These are phyloP conservation scores for Axis porcinus DNA, from an alignment of 2,113 vertebrate species.

Conservation along the genomic window DNA sequence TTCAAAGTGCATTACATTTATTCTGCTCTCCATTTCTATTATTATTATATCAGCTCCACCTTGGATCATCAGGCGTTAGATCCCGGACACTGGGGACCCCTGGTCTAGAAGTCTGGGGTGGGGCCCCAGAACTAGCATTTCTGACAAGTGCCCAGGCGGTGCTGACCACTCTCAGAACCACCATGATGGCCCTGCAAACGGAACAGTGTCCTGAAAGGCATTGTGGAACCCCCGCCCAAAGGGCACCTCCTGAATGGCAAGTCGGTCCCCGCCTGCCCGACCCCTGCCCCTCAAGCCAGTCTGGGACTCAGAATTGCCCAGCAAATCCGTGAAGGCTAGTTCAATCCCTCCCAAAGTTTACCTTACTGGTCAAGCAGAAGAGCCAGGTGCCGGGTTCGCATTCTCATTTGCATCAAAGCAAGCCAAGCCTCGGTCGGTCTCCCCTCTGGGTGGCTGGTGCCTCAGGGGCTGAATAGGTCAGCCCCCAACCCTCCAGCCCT, in stretches of 20 bases:
- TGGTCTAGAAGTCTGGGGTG: neutral
- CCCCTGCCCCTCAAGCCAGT: neutral
- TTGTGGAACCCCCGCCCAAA: fast-evolving
- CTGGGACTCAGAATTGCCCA: neutral
- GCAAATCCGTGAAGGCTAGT: neutral
- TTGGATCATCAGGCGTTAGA: neutral
- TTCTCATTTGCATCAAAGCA: neutral
- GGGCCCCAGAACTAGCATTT: neutral
- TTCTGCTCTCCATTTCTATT: neutral
- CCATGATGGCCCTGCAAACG: fast-evolving
- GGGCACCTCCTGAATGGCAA: neutral
- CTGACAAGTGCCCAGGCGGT: neutral
- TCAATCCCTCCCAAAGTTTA: neutral
- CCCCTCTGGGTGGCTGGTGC: neutral
- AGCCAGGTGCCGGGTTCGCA: neutral
- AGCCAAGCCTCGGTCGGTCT: neutral
- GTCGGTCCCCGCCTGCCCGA: neutral
- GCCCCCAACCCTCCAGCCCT: neutral
- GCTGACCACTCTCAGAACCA: neutral
- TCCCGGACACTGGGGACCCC: neutral
- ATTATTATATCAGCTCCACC: neutral
- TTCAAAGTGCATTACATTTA: neutral
- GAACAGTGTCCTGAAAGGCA: neutral
- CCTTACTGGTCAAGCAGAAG: neutral
- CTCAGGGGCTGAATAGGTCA: neutral